Percentiles rank a stretch among this genome's conserved stretches.
phyloP scores from a whole-genome alignment of 2,113 vertebrate species.

The Onychostruthus taczanowskii region DNA sequence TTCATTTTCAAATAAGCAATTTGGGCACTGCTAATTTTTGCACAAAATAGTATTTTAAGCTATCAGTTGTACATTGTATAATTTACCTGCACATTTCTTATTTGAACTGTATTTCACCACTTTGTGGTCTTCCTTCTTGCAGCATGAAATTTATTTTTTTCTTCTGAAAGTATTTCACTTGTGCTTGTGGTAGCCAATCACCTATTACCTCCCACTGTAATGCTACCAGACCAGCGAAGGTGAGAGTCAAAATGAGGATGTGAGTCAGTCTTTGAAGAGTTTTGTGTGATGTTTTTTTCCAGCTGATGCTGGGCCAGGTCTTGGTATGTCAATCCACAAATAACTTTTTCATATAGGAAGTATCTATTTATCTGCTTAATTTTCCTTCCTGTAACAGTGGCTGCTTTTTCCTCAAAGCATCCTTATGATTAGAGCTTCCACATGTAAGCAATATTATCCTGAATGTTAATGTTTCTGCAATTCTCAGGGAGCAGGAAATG shows the following conservation, averaged over 20 bases:
- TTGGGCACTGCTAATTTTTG: background rate
- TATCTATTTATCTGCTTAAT: conserved; percentile 4
- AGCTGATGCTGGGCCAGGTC: background rate
- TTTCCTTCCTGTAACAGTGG: background rate
- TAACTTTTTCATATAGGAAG: conserved; percentile 12
- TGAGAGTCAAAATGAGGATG: background rate
- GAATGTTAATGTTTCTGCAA: background rate
- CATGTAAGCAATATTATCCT: background rate
- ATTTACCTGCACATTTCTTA: background rate
- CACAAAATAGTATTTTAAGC: background rate
- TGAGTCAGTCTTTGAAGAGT: conserved; percentile 30
- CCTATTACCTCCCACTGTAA: background rate
- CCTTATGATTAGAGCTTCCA: background rate
- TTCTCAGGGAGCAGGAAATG: background rate
- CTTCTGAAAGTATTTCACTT: conserved; percentile 30
- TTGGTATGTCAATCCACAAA: conserved; percentile 23
- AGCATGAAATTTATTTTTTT: background rate
- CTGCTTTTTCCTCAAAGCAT: background rate
- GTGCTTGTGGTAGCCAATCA: background rate
- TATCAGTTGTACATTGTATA: background rate
- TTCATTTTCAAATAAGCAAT: background rate
- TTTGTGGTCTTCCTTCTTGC: background rate
- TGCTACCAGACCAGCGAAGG: background rate
- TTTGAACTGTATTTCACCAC: background rate
- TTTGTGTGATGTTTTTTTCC: conserved; percentile 19